Evolutionary conservation across 2,888 invertebrate genomes (phyloP), one percentile per base, ranked within the genome.

Genomic region (Actias luna): DNA sequence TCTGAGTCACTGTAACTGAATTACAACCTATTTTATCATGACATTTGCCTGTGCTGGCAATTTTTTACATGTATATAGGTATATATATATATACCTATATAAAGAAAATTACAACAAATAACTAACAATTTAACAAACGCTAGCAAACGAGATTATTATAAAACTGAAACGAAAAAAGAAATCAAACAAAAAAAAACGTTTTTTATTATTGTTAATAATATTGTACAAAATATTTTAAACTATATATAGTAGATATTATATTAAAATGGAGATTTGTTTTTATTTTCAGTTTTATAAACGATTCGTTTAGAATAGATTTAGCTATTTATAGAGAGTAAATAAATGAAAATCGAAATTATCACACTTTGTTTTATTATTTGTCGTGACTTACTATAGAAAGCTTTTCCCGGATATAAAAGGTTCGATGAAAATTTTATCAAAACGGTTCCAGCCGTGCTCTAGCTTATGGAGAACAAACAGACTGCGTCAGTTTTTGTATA

Each of bases 271-370:
- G n/a, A n/a, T n/a, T n/a, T n/a, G n/a, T 27, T n/a, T 12, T 59
- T 29, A 16, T n/a, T 55, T 55, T 27, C 55, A 55, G 16, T 29
- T n/a, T 55, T 55, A 55, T 55, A 55, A 50, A 42, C 75, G 71
- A 76, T 75, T 68, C 57, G 75, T 72, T 69, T 18, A 72, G 64
- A 65, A 70, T 71, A 73, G 76, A 81, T 77, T 83, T 89, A 89
- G 88, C 72, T 74, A 86, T 88, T 87, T 84, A 82, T 85, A 86
- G 84, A 83, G 79, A 83, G 82, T 80, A 80, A 75, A 83, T 82
- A 85, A 82, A 84, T 82, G 78, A 79, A 77, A 80, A 78, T 25
- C 8, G 25, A 25, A 1, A 50, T 4, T 10, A 12, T 50, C 25
- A 0, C 12, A 1, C 2, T 50, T 50, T 25, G 46, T 50, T 50